A percentile compares a stretch with the other conserved stretches of the same genome.
These are phyloP conservation scores for Trachops cirrhosus DNA, from an alignment of 2,797 vertebrate species.

Conservation along the genomic window DNA sequence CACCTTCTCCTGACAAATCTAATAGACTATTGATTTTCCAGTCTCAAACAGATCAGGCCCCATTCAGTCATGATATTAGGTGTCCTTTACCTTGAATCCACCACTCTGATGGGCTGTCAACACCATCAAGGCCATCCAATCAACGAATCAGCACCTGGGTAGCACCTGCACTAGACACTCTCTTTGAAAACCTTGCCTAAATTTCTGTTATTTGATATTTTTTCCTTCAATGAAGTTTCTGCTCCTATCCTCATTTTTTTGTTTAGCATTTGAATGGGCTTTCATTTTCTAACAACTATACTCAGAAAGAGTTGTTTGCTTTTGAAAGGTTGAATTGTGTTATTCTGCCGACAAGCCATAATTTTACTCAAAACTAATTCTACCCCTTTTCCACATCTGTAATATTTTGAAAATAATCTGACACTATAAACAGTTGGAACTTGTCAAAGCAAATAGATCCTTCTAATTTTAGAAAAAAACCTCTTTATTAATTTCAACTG, in stretches of 20 bases:
- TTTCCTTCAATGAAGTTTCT: constrained; percentile 46
- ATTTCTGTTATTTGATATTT: constrained; percentile 58
- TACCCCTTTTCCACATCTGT: constrained; percentile 69
- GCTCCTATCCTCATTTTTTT: constrained; percentile 57
- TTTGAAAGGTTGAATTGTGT: constrained; percentile 78
- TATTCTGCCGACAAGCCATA: constrained; percentile 73
- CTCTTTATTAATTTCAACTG: constrained; percentile 76
- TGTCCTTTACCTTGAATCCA: constrained; percentile 91
- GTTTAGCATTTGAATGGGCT: constrained; percentile 77
- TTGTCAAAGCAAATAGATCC: constrained; percentile 80
- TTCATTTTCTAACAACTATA: constrained; percentile 74
- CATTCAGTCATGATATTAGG: constrained; percentile 94
- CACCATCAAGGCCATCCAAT: constrained; percentile 79
- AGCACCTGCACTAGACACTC: constrained; percentile 73
- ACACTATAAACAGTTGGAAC: constrained; percentile 69
- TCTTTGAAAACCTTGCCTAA: constrained; percentile 49
- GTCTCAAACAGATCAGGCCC: constrained; percentile 88
- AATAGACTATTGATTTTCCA: constrained; percentile 98
- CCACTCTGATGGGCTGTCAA: constrained; percentile 83
- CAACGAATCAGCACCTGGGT: constrained; percentile 77
- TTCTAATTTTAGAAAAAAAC: constrained; percentile 67
- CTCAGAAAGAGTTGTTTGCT: constrained; percentile 76
- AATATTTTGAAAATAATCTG: constrained; percentile 80
- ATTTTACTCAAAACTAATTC: constrained; percentile 77
- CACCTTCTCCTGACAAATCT: constrained; percentile 86